Percentiles rank a stretch among this genome's conserved stretches.
Conservation (phyloP, 2,888 invertebrate genomes). For the Dicyrtoma fusca region DNA sequence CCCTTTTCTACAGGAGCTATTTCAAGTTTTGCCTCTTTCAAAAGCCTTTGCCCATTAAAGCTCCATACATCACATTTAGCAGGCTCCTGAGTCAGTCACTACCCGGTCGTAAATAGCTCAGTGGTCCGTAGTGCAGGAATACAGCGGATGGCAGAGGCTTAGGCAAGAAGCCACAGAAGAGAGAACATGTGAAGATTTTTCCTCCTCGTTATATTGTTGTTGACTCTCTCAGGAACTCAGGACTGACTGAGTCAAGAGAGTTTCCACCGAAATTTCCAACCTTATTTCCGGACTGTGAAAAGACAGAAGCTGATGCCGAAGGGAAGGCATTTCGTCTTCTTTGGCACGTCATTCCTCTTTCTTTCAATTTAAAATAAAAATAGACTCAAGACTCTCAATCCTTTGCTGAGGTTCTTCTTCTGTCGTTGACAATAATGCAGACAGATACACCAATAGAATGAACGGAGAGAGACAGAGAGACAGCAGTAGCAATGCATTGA, state of each 20-base stretch:
- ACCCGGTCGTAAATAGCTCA: no score
- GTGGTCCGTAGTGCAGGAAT: no score
- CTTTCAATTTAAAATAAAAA: slow-evolving; percentile 36
- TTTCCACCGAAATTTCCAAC: slow-evolving; percentile 22
- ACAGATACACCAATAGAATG: neutral
- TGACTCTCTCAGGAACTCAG: no score
- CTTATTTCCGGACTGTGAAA: slow-evolving; percentile 32
- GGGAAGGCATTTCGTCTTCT: slow-evolving; percentile 33
- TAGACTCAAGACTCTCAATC: slow-evolving; percentile 14
- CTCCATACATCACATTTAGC: no score
- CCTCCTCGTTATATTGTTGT: slow-evolving; percentile 37
- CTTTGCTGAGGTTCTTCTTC: slow-evolving; percentile 18
- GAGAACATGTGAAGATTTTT: slow-evolving; percentile 33
- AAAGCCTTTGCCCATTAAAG: no score
- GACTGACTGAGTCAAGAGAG: no score
- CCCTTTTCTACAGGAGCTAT: no score
- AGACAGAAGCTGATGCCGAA: neutral
- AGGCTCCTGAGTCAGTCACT: no score
- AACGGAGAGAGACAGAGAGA: neutral
- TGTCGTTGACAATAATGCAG: slow-evolving; percentile 22
- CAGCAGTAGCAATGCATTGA: neutral
- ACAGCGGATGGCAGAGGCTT: no score
- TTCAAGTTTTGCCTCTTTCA: no score
- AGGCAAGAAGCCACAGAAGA: slow-evolving; percentile 11
- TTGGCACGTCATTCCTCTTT: slow-evolving; percentile 38